phyloP scores from a whole-genome alignment of 1,140 invertebrate genomes.

The Drosophila carrolli region DNA sequence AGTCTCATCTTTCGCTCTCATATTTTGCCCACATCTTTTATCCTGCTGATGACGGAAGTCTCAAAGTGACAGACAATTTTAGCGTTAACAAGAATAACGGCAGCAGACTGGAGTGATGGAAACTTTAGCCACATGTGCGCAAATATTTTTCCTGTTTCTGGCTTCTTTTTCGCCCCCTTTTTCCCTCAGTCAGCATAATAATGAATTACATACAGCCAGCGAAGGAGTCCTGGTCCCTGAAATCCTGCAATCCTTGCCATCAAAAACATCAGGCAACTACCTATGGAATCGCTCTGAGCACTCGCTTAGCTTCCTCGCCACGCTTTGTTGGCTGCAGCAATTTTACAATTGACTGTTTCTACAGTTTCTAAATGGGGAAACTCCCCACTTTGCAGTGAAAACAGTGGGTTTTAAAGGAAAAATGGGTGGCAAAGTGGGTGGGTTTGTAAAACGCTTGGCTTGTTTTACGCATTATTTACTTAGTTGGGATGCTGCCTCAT shows the following conservation, averaged over 20 bases:
- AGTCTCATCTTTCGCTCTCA: conserved; percentile 18
- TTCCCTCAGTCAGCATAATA: conserved; percentile 55
- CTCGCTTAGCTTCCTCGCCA: conserved; percentile 42
- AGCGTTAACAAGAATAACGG: conserved; percentile 61
- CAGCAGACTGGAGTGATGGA: conserved; percentile 14
- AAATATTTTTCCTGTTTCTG: conserved; percentile 41
- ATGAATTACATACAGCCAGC: conserved; percentile 62
- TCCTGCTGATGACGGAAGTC: conserved; percentile 62
- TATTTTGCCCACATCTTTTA: conserved; percentile 21
- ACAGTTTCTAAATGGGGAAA: conserved; percentile 19
- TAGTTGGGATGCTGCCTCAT: conserved; percentile 61
- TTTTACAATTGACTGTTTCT: conserved; percentile 78
- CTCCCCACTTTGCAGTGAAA: conserved; percentile 2
- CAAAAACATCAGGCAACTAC: conserved; percentile 47
- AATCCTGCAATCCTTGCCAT: conserved; percentile 55
- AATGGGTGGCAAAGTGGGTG: conserved; percentile 16
- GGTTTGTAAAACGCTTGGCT: conserved; percentile 76
- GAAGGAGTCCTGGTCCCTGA: conserved; percentile 22
- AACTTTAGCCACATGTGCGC: conserved; percentile 70
- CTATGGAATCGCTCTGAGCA: conserved; percentile 27
- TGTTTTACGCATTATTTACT: conserved; percentile 83
- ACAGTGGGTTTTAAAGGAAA: background rate
- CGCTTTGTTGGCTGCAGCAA: conserved; percentile 70
- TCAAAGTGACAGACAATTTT: conserved; percentile 75
- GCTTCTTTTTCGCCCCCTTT: conserved; percentile 4